Conservation (phyloP, 1,140 invertebrate species). For the Episyrphus balteatus region DNA sequence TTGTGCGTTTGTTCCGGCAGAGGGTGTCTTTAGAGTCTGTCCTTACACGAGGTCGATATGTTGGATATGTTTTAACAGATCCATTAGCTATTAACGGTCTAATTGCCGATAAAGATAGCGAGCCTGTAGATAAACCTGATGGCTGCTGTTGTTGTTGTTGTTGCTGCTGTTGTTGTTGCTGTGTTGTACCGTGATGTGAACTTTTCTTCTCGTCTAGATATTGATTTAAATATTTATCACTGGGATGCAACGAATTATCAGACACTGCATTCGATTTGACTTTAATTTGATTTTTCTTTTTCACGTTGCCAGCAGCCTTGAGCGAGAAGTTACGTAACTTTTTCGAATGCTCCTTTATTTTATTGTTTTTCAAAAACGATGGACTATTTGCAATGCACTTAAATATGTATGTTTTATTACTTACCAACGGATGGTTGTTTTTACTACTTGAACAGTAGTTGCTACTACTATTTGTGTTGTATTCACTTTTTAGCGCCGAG, state of each 20-base stretch:
- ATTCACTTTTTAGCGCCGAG: slow-evolving; percentile 5
- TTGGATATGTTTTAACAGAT: slow-evolving; percentile 25
- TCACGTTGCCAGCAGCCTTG: slow-evolving; percentile 27
- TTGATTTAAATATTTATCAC: slow-evolving; percentile 34
- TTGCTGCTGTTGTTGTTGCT: slow-evolving; percentile 22
- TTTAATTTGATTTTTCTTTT: slow-evolving; percentile 30
- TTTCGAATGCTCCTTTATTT: slow-evolving; percentile 36
- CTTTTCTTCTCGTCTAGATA: slow-evolving; percentile 33
- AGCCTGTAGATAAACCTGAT: not conserved
- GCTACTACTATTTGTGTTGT: slow-evolving; percentile 28
- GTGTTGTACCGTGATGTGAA: not conserved
- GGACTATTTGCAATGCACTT: slow-evolving; percentile 36
- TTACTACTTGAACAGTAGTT: slow-evolving; percentile 23
- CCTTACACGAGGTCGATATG: slow-evolving; percentile 24
- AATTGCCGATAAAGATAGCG: slow-evolving; percentile 4
- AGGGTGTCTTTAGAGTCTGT: slow-evolving; percentile 24
- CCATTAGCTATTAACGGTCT: slow-evolving; percentile 24
- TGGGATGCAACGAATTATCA: slow-evolving; percentile 32
- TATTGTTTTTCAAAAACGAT: slow-evolving; percentile 33
- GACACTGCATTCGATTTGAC: slow-evolving; percentile 34
- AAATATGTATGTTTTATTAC: slow-evolving; percentile 33
- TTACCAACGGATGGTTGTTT: slow-evolving; percentile 31
- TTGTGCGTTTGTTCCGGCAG: slow-evolving; percentile 20
- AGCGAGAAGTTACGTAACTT: slow-evolving; percentile 31
- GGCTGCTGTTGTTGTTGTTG: slow-evolving; percentile 11